phyloP scores from a whole-genome alignment of 1,140 invertebrate genomes.

The Harpegnathos saltator region DNA sequence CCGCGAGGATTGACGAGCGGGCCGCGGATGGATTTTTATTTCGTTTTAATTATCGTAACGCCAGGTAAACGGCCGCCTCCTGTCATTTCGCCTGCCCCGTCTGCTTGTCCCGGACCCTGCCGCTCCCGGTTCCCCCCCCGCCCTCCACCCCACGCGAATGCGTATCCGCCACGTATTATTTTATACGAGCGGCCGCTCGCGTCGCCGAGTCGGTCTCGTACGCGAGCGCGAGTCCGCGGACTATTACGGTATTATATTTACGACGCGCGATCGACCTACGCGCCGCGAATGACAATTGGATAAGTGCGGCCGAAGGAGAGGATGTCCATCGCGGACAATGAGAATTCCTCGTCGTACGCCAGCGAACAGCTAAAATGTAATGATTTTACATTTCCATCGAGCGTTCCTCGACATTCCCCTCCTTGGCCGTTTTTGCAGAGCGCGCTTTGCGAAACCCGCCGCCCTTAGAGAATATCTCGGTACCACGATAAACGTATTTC shows the following conservation, averaged over 20 bases:
- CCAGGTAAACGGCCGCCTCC: conserved; percentile 71
- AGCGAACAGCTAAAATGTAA: neutral
- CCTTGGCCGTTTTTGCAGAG: neutral
- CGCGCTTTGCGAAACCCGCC: neutral
- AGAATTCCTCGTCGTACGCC: conserved; percentile 61
- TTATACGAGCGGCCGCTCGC: neutral
- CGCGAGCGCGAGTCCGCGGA: conserved; percentile 41
- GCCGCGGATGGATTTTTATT: conserved; percentile 77
- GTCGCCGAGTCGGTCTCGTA: conserved; percentile 12
- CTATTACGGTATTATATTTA: conserved; percentile 77
- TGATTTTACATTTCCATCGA: conserved; percentile 13
- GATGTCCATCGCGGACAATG: conserved; percentile 68
- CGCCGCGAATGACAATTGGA: conserved; percentile 62
- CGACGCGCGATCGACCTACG: conserved; percentile 68
- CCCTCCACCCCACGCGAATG: conserved; percentile 52
- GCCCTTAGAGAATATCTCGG: neutral
- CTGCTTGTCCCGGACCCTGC: conserved; percentile 28
- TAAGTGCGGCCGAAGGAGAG: conserved; percentile 62
- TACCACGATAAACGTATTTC: neutral
- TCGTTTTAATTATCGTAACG: conserved; percentile 79
- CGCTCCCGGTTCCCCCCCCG: too few species aligned
- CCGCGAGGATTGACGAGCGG: conserved; percentile 73
- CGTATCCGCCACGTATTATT: conserved; percentile 36
- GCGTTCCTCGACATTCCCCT: neutral
- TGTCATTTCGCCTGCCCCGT: conserved; percentile 56